Conservation (phyloP, 2,888 invertebrate species). For the Ectemnius continuus region DNA sequence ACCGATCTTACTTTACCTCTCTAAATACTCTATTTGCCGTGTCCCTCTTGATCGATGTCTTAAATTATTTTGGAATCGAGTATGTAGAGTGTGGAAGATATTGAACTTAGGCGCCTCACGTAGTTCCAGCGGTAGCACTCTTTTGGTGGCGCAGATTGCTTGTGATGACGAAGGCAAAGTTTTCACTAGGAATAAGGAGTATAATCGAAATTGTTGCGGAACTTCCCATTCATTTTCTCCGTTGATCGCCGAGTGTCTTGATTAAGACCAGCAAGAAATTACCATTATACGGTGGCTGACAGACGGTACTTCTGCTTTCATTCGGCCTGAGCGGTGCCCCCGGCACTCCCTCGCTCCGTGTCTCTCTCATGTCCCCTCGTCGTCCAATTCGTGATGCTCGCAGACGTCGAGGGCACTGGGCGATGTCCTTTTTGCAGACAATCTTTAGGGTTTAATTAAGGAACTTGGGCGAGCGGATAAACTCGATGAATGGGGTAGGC, state of each 20-base stretch:
- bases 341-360: slow-evolving; percentile 34
- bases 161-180: too few relatives aligned
- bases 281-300: slow-evolving; percentile 54
- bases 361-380: slow-evolving; percentile 46
- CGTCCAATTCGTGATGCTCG: slow-evolving; percentile 55
- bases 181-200: slow-evolving; percentile 27
- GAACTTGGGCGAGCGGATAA: slow-evolving; percentile 75
- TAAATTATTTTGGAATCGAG: neutral
- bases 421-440: slow-evolving; percentile 77
- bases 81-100: too few relatives aligned
- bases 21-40: slow-evolving; percentile 15
- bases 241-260: slow-evolving; percentile 49
- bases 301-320: slow-evolving; percentile 48
- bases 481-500: slow-evolving; percentile 72
- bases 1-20: slow-evolving; percentile 24
- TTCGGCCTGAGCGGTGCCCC: slow-evolving; percentile 20
- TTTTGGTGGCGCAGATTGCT: neutral
- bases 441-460: slow-evolving; percentile 78
- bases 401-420: slow-evolving; percentile 54
- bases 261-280: slow-evolving; percentile 62
- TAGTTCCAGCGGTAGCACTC: neutral
- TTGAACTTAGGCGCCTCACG: neutral
- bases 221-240: slow-evolving; percentile 22
- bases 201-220: slow-evolving; percentile 20
- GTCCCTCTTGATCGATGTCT: slow-evolving; percentile 22